These are phyloP conservation scores for Acleris sparsana DNA, from an alignment of 2,888 invertebrate species.

Conservation along the genomic window DNA sequence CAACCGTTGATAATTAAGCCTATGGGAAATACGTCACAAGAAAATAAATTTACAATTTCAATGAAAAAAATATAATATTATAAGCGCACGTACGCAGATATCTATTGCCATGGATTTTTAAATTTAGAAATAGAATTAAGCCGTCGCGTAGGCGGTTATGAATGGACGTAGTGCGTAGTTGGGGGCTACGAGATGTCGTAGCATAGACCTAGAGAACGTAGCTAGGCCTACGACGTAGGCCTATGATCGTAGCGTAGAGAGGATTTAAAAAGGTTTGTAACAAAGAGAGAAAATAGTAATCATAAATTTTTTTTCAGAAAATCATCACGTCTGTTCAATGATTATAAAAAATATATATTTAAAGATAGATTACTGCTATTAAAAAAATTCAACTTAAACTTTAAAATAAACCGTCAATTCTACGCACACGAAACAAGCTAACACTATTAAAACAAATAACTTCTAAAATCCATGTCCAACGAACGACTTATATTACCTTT, in stretches of 20 bases:
- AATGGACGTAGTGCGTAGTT: neutral
- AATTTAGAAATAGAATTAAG: constrained; percentile 15
- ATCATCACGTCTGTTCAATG: too few relatives aligned
- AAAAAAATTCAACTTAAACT: too few relatives aligned
- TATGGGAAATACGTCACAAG: neutral
- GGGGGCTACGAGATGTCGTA: constrained; percentile 5
- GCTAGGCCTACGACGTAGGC: constrained; percentile 19
- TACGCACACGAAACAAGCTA: too few relatives aligned
- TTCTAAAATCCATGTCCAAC: too few relatives aligned
- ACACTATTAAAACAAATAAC: too few relatives aligned
- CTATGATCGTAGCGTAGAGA: neutral
- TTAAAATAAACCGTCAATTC: too few relatives aligned
- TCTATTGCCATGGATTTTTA: neutral
- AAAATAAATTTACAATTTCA: neutral
- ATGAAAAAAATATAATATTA: neutral
- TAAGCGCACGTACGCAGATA: neutral
- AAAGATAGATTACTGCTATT: too few relatives aligned
- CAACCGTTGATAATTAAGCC: neutral
- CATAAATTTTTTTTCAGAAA: too few relatives aligned
- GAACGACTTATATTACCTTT: too few relatives aligned
- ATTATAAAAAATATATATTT: too few relatives aligned
- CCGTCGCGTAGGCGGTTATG: neutral
- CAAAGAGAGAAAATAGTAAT: too few relatives aligned
- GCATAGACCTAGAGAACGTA: constrained; percentile 24
- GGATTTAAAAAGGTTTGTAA: neutral